These are phyloP conservation scores for Frankliniella fusca DNA, from an alignment of 2,888 invertebrate genomes.

Conservation along the genomic window DNA sequence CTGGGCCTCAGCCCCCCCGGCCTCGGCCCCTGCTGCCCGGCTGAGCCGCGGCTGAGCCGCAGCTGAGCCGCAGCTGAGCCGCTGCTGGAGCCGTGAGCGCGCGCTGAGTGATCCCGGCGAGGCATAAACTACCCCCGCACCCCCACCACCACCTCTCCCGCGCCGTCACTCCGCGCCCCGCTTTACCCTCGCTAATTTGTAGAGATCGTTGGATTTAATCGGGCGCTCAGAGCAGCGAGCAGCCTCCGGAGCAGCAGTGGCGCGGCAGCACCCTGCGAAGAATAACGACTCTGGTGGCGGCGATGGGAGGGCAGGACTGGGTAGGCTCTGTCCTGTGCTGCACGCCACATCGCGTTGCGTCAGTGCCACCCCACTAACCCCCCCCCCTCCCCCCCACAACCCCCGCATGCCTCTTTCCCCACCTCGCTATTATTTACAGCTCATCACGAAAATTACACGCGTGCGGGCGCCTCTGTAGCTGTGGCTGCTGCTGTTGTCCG, in stretches of 20 bases:
- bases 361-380: background rate
- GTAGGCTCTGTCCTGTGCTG: too few species aligned
- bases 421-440: background rate
- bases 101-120: background rate
- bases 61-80: too few species aligned
- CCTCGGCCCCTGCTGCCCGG: background rate
- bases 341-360: background rate
- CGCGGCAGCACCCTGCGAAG: background rate
- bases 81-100: background rate
- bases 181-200: conserved; percentile 4
- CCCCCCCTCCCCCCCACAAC: background rate
- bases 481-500: too few species aligned
- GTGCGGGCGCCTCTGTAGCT: too few species aligned
- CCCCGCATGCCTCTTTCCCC: background rate
- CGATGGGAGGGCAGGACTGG: background rate
- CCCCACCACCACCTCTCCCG: background rate
- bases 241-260: background rate
- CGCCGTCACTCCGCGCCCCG: background rate
- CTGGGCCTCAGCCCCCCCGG: background rate
- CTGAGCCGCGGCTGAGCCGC: too few species aligned
- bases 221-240: conserved; percentile 6
- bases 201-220: conserved; percentile 20
- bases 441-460: too few species aligned
- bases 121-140: conserved; percentile 1
- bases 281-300: background rate